Percentiles rank a stretch among this genome's conserved stretches.
Evolutionary conservation across 2,113 vertebrate genomes (phyloP).

Genomic region (Grantiella picta): DNA sequence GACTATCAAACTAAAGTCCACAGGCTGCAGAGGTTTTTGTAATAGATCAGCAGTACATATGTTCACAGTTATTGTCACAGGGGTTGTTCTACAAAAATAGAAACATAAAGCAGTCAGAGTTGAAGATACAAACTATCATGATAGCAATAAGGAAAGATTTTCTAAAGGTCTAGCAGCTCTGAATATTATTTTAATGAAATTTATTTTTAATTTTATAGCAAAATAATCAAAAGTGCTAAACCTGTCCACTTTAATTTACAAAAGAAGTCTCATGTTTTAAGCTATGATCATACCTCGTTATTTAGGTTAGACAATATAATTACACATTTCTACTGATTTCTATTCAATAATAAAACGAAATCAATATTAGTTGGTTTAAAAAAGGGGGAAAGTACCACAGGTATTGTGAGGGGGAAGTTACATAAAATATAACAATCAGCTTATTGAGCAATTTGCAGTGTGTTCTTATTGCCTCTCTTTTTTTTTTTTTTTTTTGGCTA

Average conservation of each 20-base stretch:
- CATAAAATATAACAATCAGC: conserved; percentile 44
- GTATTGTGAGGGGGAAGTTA: conserved; percentile 45
- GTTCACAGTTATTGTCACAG: not conserved
- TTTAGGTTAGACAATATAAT: conserved; percentile 53
- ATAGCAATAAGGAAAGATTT: not conserved
- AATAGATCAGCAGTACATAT: not conserved
- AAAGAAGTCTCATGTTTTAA: conserved; percentile 2
- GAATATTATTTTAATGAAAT: conserved; percentile 74
- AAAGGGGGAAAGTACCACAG: conserved; percentile 75
- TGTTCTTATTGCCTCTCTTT: not conserved
- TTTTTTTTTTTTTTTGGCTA: not conserved
- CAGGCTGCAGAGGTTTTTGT: not conserved
- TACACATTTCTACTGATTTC: conserved; percentile 54
- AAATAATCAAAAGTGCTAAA: conserved; percentile 76
- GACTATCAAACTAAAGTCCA: not conserved
- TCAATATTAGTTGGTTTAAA: conserved; percentile 67
- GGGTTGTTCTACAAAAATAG: not conserved
- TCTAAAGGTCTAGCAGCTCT: conserved; percentile 70
- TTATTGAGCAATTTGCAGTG: conserved; percentile 21
- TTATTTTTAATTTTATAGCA: conserved; percentile 71
- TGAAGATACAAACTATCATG: not conserved
- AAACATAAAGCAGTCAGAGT: not conserved
- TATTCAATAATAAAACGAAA: conserved; percentile 55
- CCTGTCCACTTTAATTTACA: conserved; percentile 67
- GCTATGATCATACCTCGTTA: conserved; percentile 49